These are phyloP conservation scores for Martes martes DNA, from an alignment of 2,113 vertebrate genomes.

Conservation along the genomic window DNA sequence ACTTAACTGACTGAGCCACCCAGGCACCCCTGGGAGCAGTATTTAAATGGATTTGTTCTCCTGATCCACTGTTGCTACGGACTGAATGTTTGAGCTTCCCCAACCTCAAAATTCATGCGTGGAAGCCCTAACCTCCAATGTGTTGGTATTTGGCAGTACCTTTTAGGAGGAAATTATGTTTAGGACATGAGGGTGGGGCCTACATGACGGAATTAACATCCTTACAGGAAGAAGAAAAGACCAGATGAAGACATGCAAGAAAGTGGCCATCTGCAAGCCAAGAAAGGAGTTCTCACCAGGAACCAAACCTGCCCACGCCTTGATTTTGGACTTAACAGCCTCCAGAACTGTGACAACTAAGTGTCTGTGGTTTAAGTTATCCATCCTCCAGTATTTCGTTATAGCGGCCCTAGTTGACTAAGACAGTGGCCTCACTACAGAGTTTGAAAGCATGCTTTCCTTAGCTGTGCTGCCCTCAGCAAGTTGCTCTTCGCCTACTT, in stretches of 20 bases:
- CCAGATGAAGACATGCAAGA: background rate
- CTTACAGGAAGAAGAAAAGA: background rate
- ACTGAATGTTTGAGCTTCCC: background rate
- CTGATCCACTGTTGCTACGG: background rate
- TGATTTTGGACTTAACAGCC: background rate
- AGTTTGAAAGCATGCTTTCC: background rate
- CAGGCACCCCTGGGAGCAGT: background rate
- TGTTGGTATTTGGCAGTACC: background rate
- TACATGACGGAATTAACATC: background rate
- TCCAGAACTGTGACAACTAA: background rate
- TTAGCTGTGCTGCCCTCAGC: background rate
- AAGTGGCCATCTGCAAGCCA: background rate
- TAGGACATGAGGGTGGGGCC: background rate
- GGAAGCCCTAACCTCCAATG: background rate
- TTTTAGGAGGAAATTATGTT: background rate
- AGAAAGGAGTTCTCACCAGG: background rate
- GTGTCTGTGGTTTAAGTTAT: background rate
- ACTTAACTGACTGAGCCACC: background rate
- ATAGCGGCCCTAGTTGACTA: background rate
- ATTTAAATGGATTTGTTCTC: background rate
- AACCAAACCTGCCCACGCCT: background rate
- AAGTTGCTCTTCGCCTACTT: background rate
- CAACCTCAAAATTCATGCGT: background rate
- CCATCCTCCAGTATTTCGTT: background rate
- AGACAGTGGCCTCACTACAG: background rate